Evolutionary conservation across 2,797 vertebrate species (phyloP).

Genomic region (Enteromius treurensis): DNA sequence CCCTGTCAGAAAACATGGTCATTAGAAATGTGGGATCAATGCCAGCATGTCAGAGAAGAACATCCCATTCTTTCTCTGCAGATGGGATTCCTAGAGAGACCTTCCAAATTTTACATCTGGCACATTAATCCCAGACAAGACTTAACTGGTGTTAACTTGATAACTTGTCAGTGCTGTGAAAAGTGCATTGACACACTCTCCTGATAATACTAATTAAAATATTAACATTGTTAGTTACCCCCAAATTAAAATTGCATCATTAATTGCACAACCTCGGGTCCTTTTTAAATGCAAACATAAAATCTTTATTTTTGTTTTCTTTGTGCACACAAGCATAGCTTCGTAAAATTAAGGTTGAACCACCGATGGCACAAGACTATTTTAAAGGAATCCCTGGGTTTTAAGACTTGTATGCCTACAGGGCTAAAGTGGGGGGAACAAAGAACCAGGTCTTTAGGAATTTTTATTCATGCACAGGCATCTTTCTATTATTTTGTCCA

Average conservation of each 20-base stretch:
- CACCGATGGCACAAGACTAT: no score
- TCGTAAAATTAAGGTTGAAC: no score
- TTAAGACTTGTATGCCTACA: no score
- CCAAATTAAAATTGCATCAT: neutral
- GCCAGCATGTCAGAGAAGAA: constrained; percentile 47
- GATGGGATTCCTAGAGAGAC: constrained; percentile 46
- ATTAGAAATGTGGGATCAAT: constrained; percentile 36
- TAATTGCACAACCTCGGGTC: neutral
- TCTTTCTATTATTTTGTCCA: no score
- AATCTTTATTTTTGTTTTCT: no score
- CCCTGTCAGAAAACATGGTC: constrained; percentile 40
- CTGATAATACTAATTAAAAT: neutral
- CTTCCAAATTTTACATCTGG: constrained; percentile 41
- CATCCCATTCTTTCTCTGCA: constrained; percentile 44
- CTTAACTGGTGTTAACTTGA: neutral
- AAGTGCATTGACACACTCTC: neutral
- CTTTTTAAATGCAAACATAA: no score
- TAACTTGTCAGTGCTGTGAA: neutral
- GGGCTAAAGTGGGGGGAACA: no score
- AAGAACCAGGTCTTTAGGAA: no score
- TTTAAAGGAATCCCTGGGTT: no score
- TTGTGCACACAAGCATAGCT: no score
- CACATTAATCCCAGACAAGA: constrained; percentile 15
- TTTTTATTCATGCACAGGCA: no score
- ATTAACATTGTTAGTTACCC: neutral